Base-by-base conservation (phyloP, 1,140 invertebrate genomes). In the Oscheius sp. region DNA sequence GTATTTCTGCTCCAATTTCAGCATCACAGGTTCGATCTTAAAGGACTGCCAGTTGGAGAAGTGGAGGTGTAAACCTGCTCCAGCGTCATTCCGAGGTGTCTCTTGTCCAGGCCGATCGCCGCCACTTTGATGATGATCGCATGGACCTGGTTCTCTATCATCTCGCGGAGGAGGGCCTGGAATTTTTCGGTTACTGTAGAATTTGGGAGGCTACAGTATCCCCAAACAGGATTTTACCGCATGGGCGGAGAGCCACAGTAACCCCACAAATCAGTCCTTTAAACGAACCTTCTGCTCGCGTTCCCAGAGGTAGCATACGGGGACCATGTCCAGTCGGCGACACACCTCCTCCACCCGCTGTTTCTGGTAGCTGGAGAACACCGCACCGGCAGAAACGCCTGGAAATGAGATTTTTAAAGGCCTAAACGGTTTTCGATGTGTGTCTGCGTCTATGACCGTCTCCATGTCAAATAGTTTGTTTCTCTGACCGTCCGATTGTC, bases 291-390 rank as follows among this genome's bases (percentile, higher is more conserved):
- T 89, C 88, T 99, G 96, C 86, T 98, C 91, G 83, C 93, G 87
- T 83, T 92, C 89, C 94, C 94, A 96, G 68, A 99, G 87, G 86
- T 94, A 98, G 38, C 93, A 91, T 71, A 99, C 87, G 42, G 92
- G 90, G 74, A 91, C 89, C 74, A 99, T 88, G 78, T 90, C 90
- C 80, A 99, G 89, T 81, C 96, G 89, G 79, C 88, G 89, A 87
- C 96, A 99, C 89, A 99, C 94, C 91, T 96, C 93, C 90, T 98
- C 94, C 68, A 98, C 94, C 82, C 96, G 89, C 78, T 94, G 89
- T 86, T 94, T 89, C 88, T 99, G 96, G 87, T 99, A 99, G 87
- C 95, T 93, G 72, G 95, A 98, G 71, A 97, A 88, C 85, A 99
- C 97, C 74, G 96, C 95, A 75, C 96, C 96, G 78, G 93, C 93